Percentiles rank a stretch among this genome's conserved stretches.
These are phyloP conservation scores for Acanthosepion pharaonis DNA, from an alignment of 2,888 invertebrate species.

Conservation along the genomic window DNA sequence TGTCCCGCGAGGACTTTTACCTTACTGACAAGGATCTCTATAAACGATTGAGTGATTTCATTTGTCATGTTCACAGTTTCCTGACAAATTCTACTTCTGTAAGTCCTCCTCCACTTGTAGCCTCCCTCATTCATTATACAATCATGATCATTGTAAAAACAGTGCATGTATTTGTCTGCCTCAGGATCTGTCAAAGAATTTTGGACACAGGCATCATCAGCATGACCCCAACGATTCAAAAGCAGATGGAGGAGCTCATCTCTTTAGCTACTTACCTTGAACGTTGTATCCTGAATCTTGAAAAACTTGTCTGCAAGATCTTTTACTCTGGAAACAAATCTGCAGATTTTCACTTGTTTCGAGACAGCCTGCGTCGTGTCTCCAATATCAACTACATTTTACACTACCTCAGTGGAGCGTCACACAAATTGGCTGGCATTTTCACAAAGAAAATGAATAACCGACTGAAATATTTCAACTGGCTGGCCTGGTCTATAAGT, in stretches of 20 bases:
- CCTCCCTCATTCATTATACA: background rate
- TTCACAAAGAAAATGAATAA: background rate
- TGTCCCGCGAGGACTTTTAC: background rate
- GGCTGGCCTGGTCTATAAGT: background rate
- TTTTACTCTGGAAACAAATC: background rate
- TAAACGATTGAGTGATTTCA: background rate
- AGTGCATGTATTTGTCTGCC: background rate
- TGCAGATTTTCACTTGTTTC: background rate
- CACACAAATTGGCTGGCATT: background rate
- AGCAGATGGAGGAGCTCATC: background rate
- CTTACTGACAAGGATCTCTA: background rate
- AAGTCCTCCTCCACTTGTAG: background rate
- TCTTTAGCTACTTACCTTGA: background rate
- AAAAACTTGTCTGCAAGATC: background rate
- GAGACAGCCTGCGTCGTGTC: background rate
- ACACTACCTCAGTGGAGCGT: background rate
- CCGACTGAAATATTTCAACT: slow-evolving; percentile 33
- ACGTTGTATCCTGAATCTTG: background rate
- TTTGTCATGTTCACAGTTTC: background rate
- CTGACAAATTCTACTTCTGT: background rate
- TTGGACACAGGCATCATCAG: background rate
- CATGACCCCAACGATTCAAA: background rate
- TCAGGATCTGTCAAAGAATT: background rate
- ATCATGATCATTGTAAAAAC: background rate
- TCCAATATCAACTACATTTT: slow-evolving; percentile 11